Evolutionary conservation across 2,113 vertebrate species (phyloP), one percentile per base, ranked within the genome.

Genomic region (Gymnorhina tibicen): DNA sequence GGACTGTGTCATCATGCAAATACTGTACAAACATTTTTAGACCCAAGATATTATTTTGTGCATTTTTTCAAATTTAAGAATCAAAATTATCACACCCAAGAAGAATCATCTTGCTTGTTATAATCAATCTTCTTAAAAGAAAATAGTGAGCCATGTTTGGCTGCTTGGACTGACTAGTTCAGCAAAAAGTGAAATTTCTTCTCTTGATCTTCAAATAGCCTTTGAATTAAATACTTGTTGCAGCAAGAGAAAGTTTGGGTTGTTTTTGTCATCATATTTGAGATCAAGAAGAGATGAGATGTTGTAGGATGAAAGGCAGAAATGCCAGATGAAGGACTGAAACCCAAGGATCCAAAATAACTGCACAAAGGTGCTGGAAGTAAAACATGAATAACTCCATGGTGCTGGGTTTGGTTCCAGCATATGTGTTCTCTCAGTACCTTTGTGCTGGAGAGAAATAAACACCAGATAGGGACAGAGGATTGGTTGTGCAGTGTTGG

Each of bases 191-290:
- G 30, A 62, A 32, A 79, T 76, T 50, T 87, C n/a, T 87, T 60
- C 56, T 44, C 87, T 85, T 35, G 0, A 24, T 85, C 77, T 87
- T 83, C 62, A 91, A 62, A 81, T 41, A 75, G 56, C 37, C 77
- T 95, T 94, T 95, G 81, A 96, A 82, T 91, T 58, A 93, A 72
- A 73, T 60, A 60, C 66, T 75, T 76, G 77, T 56, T 81, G 49
- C 62, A 85, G 53, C n/a, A 52, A 46, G 35, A 59, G 9, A 74
- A 89, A 72, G 52, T 41, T 62, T 53, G 35, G 19, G 30, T 49
- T 68, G 41, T 9, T 92, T 94, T 68, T 79, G 77, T 72, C 66
- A 91, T 75, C 62, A 72, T 87, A 89, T 87, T 60, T 85, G 69
- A 78, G 69, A 78, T 87, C 84, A 80, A 88, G 91, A 73, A 91